Percentiles rank a stretch among this genome's conserved stretches.
Conservation (phyloP, 2,888 invertebrate genomes). For the Orchestes rusci region DNA sequence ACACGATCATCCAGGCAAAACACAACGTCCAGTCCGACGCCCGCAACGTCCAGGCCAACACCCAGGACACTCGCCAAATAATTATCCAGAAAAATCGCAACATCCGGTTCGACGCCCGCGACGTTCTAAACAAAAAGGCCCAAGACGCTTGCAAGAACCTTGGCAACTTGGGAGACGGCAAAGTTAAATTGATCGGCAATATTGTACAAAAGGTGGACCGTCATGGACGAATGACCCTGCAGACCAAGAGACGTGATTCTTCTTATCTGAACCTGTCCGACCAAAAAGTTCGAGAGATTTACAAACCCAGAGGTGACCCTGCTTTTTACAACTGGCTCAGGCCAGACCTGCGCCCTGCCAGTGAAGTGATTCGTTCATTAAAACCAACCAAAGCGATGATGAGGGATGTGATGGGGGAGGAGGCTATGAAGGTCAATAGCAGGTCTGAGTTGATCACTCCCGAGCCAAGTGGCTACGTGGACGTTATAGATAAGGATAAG, state of each 20-base stretch:
- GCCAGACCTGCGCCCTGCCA: constrained; percentile 31
- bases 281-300: no score
- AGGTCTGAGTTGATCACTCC: constrained; percentile 31
- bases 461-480: constrained; percentile 34
- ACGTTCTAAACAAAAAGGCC: constrained; percentile 68
- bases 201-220: constrained; percentile 48
- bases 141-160: constrained; percentile 70
- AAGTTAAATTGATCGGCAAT: constrained; percentile 42
- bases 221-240: constrained; percentile 48
- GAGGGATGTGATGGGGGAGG: constrained; percentile 30
- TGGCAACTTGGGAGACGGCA: constrained; percentile 52
- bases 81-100: constrained; percentile 71
- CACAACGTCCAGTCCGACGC: no score
- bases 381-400: constrained; percentile 30
- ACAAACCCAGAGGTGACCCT: no score
- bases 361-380: constrained; percentile 33
- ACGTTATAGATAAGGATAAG: constrained; percentile 37
- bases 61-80: constrained; percentile 66
- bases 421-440: constrained; percentile 25
- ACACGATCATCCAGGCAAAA: no score
- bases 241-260: constrained; percentile 44
- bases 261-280: constrained; percentile 38
- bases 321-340: constrained; percentile 34
- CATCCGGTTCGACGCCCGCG: constrained; percentile 71
- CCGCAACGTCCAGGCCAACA: no score